Evolutionary conservation across 2,113 vertebrate species (phyloP), one percentile per base, ranked within the genome.

Genomic region (Boulengeromyrus knoepffleri): DNA sequence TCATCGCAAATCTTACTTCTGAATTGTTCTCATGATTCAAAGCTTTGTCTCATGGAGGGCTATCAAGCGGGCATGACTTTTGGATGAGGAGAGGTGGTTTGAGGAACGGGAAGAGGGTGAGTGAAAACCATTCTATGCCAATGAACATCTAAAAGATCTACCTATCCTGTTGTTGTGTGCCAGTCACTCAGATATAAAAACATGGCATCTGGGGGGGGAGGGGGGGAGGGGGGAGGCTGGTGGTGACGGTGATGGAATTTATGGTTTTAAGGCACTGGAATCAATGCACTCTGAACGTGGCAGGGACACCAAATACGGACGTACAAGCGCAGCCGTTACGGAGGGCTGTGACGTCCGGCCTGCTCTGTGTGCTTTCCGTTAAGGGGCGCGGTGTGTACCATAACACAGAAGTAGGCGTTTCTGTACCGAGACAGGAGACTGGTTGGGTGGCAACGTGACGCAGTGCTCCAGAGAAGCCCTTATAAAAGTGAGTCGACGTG

Each of bases 381-480:
- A 80, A 6, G 13, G 5, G 74, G 74, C 15, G 17, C 36, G 15
- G 36, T 7, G 36, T 80, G 4, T 42, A 42, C 31, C 13, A 3
- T 80, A 42, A 42, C 74, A 39, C 31, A 80, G 36, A 80, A 19
- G 36, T 19, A 80, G 36, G 74, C 17, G 10, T 80, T 47, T n/a
- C 21, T 36, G 77, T 52, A 84, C 49, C 27, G 3, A 56, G 74
- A 85, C 36, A 85, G 53, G 62, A 46, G 6, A 47, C 39, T 46
- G 74, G 39, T 2, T 13, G 21, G 70, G 8, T 21, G 52, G 39
- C 39, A 45, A 19, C 15, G 45, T 45, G 17, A 17, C 6, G 3
- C 42, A 53, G 21, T 77, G 47, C 85, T 46, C 70, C 46, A 94
- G 94, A 91, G 95, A 94, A 95, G 95, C 95, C 96, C 96, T 96